phyloP scores from a whole-genome alignment of 2,113 vertebrate species.

The Macquaria ambigua region DNA sequence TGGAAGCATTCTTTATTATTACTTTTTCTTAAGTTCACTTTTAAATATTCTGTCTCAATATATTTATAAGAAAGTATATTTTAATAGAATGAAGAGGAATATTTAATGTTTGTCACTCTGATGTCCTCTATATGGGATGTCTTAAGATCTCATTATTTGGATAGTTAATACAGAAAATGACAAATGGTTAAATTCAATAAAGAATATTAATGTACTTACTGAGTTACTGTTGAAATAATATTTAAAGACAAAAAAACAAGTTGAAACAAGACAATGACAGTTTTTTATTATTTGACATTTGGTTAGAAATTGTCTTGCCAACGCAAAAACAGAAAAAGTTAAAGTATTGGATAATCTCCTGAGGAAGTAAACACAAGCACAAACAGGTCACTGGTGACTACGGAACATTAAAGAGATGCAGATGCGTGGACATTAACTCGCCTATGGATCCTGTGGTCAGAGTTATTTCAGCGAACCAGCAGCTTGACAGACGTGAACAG shows the following conservation, averaged over 20 bases:
- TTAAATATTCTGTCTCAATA: slow-evolving; percentile 15
- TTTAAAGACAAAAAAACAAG: background rate
- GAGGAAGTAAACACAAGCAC: slow-evolving; percentile 37
- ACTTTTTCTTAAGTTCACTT: background rate
- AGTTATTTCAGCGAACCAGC: background rate
- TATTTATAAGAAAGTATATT: slow-evolving; percentile 57
- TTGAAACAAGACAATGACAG: background rate
- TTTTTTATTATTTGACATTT: slow-evolving; percentile 41
- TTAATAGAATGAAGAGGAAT: slow-evolving; percentile 28
- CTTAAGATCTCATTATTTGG: background rate
- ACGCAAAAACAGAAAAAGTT: slow-evolving; percentile 31
- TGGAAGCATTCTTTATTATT: background rate
- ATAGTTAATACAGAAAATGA: background rate
- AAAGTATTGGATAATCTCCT: slow-evolving; percentile 45
- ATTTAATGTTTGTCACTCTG: slow-evolving; percentile 16
- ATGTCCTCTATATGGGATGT: background rate
- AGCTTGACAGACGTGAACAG: background rate
- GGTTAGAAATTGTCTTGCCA: slow-evolving; percentile 30
- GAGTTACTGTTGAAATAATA: background rate
- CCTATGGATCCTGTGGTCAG: background rate
- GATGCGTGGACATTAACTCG: background rate
- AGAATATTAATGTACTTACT: background rate
- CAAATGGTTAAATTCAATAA: slow-evolving; percentile 41
- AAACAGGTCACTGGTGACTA: slow-evolving; percentile 9
- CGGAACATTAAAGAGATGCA: background rate